phyloP scores from a whole-genome alignment of 2,113 vertebrate species.

The Parus major region DNA sequence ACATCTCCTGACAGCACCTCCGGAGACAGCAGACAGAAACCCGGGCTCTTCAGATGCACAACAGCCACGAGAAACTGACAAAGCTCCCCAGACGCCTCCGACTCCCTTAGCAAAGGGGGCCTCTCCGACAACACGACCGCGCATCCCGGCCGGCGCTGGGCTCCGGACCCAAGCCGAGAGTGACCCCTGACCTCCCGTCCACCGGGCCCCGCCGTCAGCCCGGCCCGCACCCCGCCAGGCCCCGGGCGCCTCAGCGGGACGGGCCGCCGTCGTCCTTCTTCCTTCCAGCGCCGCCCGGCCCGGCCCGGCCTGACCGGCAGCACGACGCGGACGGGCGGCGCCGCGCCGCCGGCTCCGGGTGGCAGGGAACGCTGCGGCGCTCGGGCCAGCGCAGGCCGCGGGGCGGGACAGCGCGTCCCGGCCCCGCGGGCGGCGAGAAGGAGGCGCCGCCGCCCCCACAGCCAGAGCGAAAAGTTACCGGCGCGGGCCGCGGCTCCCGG shows the following conservation, averaged over 20 bases:
- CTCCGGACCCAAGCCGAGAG: not conserved
- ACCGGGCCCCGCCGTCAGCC: not conserved
- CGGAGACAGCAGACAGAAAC: not conserved
- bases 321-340: not conserved
- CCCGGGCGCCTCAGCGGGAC: not conserved
- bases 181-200: not conserved
- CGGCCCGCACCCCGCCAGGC: not conserved
- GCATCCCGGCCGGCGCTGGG: not conserved
- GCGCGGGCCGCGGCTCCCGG: not conserved
- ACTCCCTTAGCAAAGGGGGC: not conserved
- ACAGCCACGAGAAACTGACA: rapidly evolving
- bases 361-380: not conserved
- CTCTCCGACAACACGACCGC: not conserved
- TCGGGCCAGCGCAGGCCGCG: not conserved
- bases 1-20: not conserved
- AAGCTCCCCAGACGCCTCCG: not conserved
- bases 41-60: rapidly evolving
- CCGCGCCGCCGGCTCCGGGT: not conserved
- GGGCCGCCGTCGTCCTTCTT: not conserved
- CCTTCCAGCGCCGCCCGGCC: not conserved
- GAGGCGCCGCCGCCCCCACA: not conserved
- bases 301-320: not conserved
- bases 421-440: not conserved
- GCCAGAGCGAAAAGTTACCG: not conserved
- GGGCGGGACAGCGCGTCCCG: not conserved